Conservation (phyloP, 1,140 invertebrate genomes). For the Neotoxoptera formosana region DNA sequence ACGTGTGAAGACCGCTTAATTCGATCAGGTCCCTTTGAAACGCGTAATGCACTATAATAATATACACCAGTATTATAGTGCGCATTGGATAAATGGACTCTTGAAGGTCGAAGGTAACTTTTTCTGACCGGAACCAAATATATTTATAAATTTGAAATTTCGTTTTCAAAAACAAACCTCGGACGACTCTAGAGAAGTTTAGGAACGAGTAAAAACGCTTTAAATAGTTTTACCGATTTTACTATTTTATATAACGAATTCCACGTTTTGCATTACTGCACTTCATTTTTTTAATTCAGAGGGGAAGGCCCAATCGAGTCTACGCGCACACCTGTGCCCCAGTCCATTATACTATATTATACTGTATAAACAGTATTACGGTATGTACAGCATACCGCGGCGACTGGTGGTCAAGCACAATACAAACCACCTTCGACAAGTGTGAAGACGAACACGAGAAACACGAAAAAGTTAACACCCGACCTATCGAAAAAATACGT, state of each 20-base stretch:
- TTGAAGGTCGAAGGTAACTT: too few relatives aligned
- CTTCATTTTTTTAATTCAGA: background rate
- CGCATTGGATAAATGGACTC: too few relatives aligned
- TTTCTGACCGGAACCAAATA: too few relatives aligned
- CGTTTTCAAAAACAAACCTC: too few relatives aligned
- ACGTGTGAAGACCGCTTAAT: too few relatives aligned
- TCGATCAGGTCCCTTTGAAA: too few relatives aligned
- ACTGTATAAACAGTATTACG: too few relatives aligned
- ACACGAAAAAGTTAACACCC: background rate
- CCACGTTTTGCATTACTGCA: background rate
- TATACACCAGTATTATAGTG: too few relatives aligned
- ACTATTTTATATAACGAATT: background rate
- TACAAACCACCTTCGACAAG: background rate
- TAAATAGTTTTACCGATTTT: background rate
- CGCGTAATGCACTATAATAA: too few relatives aligned
- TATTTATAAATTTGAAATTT: too few relatives aligned
- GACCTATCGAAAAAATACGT: background rate
- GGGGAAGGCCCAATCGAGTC: background rate
- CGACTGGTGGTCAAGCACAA: too few relatives aligned
- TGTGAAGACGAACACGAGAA: background rate
- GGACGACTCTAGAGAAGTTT: background rate
- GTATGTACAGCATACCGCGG: background rate
- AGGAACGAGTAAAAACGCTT: background rate
- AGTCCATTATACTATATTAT: background rate
- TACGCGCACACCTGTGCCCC: too few relatives aligned